A percentile compares a stretch with the other conserved stretches of the same genome.
These are phyloP conservation scores for Drosophila insularis DNA, from an alignment of 1,140 invertebrate species.

Conservation along the genomic window DNA sequence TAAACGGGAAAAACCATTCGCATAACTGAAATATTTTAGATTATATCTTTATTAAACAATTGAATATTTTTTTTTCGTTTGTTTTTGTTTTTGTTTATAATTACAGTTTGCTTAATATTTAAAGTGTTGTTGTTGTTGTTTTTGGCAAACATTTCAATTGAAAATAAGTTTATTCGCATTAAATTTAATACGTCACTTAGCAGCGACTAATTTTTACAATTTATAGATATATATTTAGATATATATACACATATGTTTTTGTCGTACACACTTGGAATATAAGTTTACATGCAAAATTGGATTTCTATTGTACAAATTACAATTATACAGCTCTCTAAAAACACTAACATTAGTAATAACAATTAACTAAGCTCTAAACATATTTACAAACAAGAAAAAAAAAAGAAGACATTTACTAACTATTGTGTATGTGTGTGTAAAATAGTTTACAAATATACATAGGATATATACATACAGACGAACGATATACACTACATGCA, in stretches of 20 bases:
- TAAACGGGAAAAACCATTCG: constrained; percentile 37
- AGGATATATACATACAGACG: constrained; percentile 44
- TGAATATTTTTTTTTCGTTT: constrained; percentile 22
- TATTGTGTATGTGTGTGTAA: neutral
- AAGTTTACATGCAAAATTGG: constrained; percentile 46
- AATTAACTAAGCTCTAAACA: constrained; percentile 23
- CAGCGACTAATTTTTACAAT: neutral
- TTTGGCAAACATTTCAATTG: constrained; percentile 20
- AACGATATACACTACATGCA: constrained; percentile 43
- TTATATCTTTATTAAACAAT: constrained; percentile 69
- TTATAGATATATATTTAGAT: neutral
- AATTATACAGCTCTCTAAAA: neutral
- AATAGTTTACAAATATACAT: constrained; percentile 25
- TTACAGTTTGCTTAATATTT: constrained; percentile 37
- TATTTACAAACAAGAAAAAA: constrained; percentile 23
- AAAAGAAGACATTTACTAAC: neutral
- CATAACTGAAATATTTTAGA: constrained; percentile 70
- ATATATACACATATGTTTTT: too few relatives aligned
- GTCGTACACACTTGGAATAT: constrained; percentile 49
- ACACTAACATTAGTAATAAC: constrained; percentile 55
- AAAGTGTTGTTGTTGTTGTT: constrained; percentile 4
- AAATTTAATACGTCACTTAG: constrained; percentile 11
- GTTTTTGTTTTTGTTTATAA: constrained; percentile 23
- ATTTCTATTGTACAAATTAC: constrained; percentile 26
- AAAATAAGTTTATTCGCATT: neutral